Evolutionary conservation across 1,140 invertebrate genomes (phyloP).

Genomic region (Neelides sp.): DNA sequence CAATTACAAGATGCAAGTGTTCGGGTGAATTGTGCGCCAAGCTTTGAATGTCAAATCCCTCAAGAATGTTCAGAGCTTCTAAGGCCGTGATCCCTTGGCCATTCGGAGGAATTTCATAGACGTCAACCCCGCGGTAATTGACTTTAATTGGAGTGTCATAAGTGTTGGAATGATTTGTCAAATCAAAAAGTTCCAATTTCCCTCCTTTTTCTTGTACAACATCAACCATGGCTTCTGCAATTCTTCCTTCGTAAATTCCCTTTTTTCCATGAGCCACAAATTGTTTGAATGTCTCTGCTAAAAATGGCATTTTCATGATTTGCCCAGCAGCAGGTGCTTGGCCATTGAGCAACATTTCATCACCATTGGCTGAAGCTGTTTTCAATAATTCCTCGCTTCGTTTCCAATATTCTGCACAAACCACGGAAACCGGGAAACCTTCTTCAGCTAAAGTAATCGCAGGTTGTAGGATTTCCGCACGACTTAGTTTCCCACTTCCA

Average conservation of each 20-base stretch:
- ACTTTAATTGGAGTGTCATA: constrained; percentile 29
- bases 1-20: constrained; percentile 36
- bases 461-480: constrained; percentile 32
- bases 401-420: constrained; percentile 32
- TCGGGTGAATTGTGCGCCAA: constrained; percentile 32
- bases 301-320: constrained; percentile 34
- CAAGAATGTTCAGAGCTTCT: constrained; percentile 36
- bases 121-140: constrained; percentile 33
- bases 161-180: constrained; percentile 34
- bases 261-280: constrained; percentile 34
- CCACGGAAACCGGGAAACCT: constrained; percentile 35
- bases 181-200: constrained; percentile 35
- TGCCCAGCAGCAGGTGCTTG: constrained; percentile 34
- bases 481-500: constrained; percentile 28
- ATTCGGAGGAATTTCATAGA: constrained; percentile 35
- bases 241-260: constrained; percentile 37
- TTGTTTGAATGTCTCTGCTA: constrained; percentile 36
- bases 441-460: constrained; percentile 36
- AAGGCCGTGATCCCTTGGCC: constrained; percentile 37
- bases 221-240: constrained; percentile 35
- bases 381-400: constrained; percentile 23
- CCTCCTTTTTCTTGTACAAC: constrained; percentile 35
- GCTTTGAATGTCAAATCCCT: constrained; percentile 33
- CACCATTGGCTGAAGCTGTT: constrained; percentile 28
- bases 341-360: constrained; percentile 35